A percentile compares a stretch with the other conserved stretches of the same genome.
Evolutionary conservation across 2,888 invertebrate species (phyloP).

Genomic region (Palloptera scutellata): DNA sequence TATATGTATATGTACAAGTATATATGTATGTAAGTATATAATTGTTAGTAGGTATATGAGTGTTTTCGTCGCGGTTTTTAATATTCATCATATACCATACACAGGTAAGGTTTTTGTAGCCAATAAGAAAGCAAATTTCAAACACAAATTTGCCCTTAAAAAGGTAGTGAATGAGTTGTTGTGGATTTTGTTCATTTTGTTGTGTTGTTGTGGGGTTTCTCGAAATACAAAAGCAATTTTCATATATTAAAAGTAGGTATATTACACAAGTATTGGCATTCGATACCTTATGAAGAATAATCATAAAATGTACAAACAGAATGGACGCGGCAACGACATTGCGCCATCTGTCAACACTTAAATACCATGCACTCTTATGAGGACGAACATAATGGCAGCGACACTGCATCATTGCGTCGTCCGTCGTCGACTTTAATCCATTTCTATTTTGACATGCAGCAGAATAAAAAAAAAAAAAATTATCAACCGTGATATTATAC

Average conservation of each 20-base stretch:
- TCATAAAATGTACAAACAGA: background rate
- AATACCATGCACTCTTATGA: too few relatives aligned
- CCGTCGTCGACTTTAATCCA: too few relatives aligned
- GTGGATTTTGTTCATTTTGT: constrained; percentile 23
- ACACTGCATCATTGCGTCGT: too few relatives aligned
- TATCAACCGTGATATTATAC: too few relatives aligned
- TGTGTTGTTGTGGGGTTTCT: constrained; percentile 30
- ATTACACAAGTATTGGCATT: constrained; percentile 56
- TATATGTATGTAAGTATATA: background rate
- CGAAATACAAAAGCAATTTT: constrained; percentile 6
- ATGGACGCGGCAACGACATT: too few relatives aligned
- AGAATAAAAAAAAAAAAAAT: too few relatives aligned
- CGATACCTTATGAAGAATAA: constrained; percentile 53
- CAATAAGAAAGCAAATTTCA: too few relatives aligned
- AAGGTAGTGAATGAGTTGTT: background rate
- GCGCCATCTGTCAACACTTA: too few relatives aligned
- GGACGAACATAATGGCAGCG: too few relatives aligned
- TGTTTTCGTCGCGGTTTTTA: background rate
- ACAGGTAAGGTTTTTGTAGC: constrained; percentile 19
- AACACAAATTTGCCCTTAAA: constrained; percentile 17
- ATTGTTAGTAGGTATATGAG: background rate
- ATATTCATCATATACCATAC: constrained; percentile 22
- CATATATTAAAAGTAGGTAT: constrained; percentile 28
- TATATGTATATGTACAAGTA: background rate
- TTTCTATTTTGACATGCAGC: too few relatives aligned